Percentiles rank a stretch among this genome's conserved stretches.
Conservation (phyloP, 2,113 vertebrate genomes). For the Petroica traversi region DNA sequence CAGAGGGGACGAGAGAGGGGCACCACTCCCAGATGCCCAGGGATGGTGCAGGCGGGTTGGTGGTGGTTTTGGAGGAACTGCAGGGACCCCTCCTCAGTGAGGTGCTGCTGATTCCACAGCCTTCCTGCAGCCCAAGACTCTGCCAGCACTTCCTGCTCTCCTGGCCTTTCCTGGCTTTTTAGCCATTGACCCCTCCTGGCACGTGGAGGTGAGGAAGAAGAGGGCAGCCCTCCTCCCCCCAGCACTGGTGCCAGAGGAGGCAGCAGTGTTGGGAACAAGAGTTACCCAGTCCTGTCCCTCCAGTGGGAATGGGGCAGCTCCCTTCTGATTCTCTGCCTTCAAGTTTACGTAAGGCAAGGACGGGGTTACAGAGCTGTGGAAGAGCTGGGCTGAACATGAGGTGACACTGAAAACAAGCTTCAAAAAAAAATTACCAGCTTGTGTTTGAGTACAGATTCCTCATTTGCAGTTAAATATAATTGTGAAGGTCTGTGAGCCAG, state of each 20-base stretch:
- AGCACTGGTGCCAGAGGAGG: fast-evolving
- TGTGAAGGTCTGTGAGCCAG: constrained; percentile 51
- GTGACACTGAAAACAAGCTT: constrained; percentile 17
- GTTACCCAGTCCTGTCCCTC: neutral
- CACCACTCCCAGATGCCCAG: fast-evolving
- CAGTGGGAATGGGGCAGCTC: neutral
- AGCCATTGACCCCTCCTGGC: neutral
- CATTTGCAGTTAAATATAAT: constrained; percentile 67
- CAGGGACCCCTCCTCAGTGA: neutral
- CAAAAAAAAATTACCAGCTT: constrained; percentile 41
- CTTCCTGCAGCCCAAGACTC: neutral
- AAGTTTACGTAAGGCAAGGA: neutral
- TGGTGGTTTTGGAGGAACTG: neutral
- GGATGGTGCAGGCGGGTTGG: neutral
- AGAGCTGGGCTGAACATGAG: constrained; percentile 33
- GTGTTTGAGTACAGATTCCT: constrained; percentile 60
- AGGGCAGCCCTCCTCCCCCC: neutral
- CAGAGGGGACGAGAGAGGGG: neutral
- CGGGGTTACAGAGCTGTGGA: neutral
- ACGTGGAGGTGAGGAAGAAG: neutral
- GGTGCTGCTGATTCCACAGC: neutral
- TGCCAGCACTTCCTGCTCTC: neutral
- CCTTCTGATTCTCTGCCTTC: neutral
- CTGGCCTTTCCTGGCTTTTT: neutral
- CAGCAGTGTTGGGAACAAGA: neutral